Conservation (phyloP, 2,797 vertebrate species). For the Crenuchus spilurus region DNA sequence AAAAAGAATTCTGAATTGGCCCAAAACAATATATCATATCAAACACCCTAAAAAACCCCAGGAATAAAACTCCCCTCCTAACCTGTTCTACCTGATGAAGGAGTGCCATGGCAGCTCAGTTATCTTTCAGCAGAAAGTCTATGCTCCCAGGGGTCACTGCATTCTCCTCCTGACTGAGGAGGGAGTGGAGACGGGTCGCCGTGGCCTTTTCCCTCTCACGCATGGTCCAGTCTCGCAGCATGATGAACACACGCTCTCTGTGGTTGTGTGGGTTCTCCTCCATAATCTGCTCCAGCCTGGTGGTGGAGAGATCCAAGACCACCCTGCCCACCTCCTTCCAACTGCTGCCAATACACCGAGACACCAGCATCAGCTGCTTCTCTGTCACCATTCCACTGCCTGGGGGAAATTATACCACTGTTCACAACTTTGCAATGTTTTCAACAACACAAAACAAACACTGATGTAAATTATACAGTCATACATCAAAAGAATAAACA, state of each 20-base stretch:
- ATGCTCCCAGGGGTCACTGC: constrained; percentile 62
- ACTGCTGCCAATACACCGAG: constrained; percentile 61
- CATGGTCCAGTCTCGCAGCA: constrained; percentile 69
- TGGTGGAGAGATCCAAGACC: constrained; percentile 64
- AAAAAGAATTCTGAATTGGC: too few relatives aligned
- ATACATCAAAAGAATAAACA: too few relatives aligned
- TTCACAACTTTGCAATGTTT: background rate
- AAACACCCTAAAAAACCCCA: too few relatives aligned
- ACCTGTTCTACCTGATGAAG: background rate
- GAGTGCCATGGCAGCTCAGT: constrained; percentile 12
- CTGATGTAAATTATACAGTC: too few relatives aligned
- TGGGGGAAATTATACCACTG: background rate
- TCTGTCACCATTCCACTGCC: constrained; percentile 66
- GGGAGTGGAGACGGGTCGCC: constrained; percentile 63
- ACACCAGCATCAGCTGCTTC: constrained; percentile 76
- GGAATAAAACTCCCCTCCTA: background rate
- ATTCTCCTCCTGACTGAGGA: constrained; percentile 66
- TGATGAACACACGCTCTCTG: constrained; percentile 71
- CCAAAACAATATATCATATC: too few relatives aligned
- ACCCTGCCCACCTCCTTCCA: constrained; percentile 75
- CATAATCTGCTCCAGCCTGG: constrained; percentile 74
- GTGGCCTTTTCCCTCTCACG: constrained; percentile 66
- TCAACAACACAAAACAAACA: background rate
- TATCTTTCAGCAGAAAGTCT: constrained; percentile 62
- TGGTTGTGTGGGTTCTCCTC: constrained; percentile 63